Evolutionary conservation across 2,888 invertebrate genomes (phyloP).

Genomic region (Anticlea derivata): DNA sequence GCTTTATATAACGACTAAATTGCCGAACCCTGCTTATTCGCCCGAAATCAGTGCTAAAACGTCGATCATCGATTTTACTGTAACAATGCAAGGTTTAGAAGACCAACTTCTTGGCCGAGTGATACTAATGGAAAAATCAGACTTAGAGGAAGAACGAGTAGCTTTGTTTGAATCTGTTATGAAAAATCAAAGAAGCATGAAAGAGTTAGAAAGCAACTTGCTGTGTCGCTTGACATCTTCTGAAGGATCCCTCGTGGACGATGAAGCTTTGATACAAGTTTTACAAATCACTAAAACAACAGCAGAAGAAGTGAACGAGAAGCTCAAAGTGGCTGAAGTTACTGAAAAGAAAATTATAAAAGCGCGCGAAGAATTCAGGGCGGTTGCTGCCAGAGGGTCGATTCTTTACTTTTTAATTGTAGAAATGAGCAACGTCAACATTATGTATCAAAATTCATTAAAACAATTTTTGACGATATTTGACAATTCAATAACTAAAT

Average conservation of each 20-base stretch:
- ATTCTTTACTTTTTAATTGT: slow-evolving; percentile 98
- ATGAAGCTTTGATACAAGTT: slow-evolving; percentile 96
- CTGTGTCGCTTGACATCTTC: slow-evolving; percentile 96
- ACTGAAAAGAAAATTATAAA: slow-evolving; percentile 97
- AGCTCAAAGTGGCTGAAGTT: slow-evolving; percentile 94
- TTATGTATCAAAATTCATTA: slow-evolving; percentile 98
- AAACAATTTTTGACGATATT: slow-evolving; percentile 97
- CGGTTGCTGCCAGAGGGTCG: slow-evolving; percentile 96
- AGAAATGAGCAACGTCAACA: slow-evolving; percentile 98
- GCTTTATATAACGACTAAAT: slow-evolving; percentile 97
- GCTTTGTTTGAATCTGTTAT: slow-evolving; percentile 97
- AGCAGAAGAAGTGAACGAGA: slow-evolving; percentile 97
- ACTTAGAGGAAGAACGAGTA: slow-evolving; percentile 96
- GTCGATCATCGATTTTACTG: slow-evolving; percentile 98
- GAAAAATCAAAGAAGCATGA: slow-evolving; percentile 98
- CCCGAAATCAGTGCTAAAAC: slow-evolving; percentile 98
- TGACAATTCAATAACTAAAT: slow-evolving; percentile 96
- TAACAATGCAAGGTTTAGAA: slow-evolving; percentile 97
- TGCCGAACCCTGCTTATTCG: slow-evolving; percentile 98
- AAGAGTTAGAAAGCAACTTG: slow-evolving; percentile 96
- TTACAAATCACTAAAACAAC: slow-evolving; percentile 94
- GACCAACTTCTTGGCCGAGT: slow-evolving; percentile 97
- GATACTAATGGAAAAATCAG: slow-evolving; percentile 97
- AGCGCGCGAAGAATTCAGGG: slow-evolving; percentile 97
- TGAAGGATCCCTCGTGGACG: slow-evolving; percentile 96